Evolutionary conservation across 2,113 vertebrate genomes (phyloP), one percentile per base, ranked within the genome.

Genomic region (Speoplatyrhinus poulsoni): DNA sequence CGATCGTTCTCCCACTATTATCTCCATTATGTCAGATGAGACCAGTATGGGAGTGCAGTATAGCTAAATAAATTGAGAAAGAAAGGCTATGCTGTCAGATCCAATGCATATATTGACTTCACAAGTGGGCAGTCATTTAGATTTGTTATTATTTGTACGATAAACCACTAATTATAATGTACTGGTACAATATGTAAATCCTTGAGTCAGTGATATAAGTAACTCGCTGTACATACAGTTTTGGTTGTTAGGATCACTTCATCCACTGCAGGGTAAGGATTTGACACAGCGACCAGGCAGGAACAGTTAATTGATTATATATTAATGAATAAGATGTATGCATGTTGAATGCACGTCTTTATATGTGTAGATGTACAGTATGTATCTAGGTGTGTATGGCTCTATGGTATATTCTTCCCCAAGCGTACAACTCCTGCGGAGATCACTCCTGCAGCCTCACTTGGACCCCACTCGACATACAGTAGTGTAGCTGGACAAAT

Each of bases 1-100:
- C 26, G 26, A 26, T 26, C 2, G 72, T 67, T 73, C 75, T 76
- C 47, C 32, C 62, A 68, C 61, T 66, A 74, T 80, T 62, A 80
- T 72, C 59, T 63, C 82, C 73, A 82, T 36, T 36, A 77, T 67
- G 60, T 33, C 13, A 49, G 69, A 77, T 67, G 48, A 81, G 60
- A 49, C 36, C 36, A 41, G 36, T 56, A 49, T 26, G 70, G 47
- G 55, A 26, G 60, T 60, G 50, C 26, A 57, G n/a, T 52, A 3
- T 26, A 26, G 26, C 26, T 26, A 26, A 26, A 26, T 26, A 64
- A 60, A 59, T 55, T 65, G 59, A 56, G 68, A 59, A 60, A 56
- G 68, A 59, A 26, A 15, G 60, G 68, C 49, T 32, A 32, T 75
- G 17, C 64, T 62, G 59, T 56, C 49, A 58, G 17, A 63, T 62